These are phyloP conservation scores for Nymphicus hollandicus DNA, from an alignment of 2,113 vertebrate species.

Conservation along the genomic window DNA sequence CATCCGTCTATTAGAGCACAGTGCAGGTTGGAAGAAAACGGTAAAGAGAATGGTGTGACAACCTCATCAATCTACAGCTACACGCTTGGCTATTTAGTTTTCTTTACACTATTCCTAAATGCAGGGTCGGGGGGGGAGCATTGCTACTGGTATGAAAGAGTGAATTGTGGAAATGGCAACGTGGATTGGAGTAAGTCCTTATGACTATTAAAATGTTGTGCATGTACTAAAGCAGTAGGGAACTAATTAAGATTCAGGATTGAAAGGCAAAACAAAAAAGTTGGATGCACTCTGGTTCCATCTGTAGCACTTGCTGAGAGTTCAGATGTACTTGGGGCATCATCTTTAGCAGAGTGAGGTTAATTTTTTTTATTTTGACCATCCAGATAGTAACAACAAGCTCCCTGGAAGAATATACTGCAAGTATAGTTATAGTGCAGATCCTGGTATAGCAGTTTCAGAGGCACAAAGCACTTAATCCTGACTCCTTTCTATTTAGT, in stretches of 20 bases:
- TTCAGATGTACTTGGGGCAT: conserved; percentile 20
- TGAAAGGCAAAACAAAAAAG: conserved; percentile 67
- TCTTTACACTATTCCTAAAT: conserved; percentile 52
- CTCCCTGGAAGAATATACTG: background rate
- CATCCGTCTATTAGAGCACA: conserved; percentile 66
- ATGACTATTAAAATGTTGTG: conserved; percentile 78
- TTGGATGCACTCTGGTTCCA: conserved; percentile 71
- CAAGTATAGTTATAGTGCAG: conserved; percentile 10
- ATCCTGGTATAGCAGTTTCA: background rate
- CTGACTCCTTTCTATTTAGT: conserved; percentile 6
- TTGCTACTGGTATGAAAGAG: conserved; percentile 51
- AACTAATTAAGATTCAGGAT: conserved; percentile 79
- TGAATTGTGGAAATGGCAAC: conserved; percentile 62
- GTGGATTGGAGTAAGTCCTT: conserved; percentile 43
- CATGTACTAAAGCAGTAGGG: conserved; percentile 77
- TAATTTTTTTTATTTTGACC: background rate
- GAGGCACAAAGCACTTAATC: conserved; percentile 35
- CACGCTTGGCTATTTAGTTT: conserved; percentile 65
- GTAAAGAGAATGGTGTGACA: conserved; percentile 68
- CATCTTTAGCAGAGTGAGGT: conserved; percentile 18
- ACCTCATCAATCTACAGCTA: conserved; percentile 77
- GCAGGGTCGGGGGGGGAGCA: background rate
- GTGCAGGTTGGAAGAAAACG: conserved; percentile 43
- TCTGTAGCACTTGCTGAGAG: conserved; percentile 65
- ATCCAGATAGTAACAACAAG: conserved; percentile 12